Percentiles rank a stretch among this genome's conserved stretches.
These are phyloP conservation scores for Globodera ellingtonae DNA, from an alignment of 1,140 invertebrate genomes.

Conservation along the genomic window DNA sequence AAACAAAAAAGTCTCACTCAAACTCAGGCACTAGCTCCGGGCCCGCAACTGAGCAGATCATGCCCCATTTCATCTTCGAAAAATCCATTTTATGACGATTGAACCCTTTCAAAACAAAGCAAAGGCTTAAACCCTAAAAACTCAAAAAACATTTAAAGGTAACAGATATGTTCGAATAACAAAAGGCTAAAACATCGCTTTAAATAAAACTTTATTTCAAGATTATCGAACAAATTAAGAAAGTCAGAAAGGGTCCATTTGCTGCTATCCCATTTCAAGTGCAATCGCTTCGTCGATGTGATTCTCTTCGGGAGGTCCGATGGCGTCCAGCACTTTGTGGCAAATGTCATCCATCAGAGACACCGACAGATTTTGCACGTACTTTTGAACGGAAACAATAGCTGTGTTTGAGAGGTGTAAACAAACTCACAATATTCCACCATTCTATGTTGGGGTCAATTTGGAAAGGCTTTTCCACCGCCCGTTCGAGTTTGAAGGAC, in stretches of 20 bases:
- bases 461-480: slow-evolving; percentile 70
- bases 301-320: too few species aligned
- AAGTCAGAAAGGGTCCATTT: background rate
- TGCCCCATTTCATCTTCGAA: slow-evolving; percentile 30
- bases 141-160: too few species aligned
- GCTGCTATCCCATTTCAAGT: too few species aligned
- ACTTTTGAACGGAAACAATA: slow-evolving; percentile 7
- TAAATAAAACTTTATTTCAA: too few species aligned
- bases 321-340: slow-evolving; percentile 61
- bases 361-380: slow-evolving; percentile 36
- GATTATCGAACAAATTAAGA: too few species aligned
- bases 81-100: slow-evolving; percentile 10
- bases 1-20: slow-evolving; percentile 10
- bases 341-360: slow-evolving; percentile 54
- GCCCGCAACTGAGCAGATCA: slow-evolving; percentile 29
- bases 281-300: too few species aligned
- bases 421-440: slow-evolving; percentile 24
- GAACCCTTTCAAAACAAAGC: background rate
- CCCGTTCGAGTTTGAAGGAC: slow-evolving; percentile 47
- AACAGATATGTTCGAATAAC: too few species aligned
- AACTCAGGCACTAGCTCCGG: slow-evolving; percentile 14
- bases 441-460: slow-evolving; percentile 71
- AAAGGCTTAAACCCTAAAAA: too few species aligned
- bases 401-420: too few species aligned
- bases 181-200: too few species aligned